Conservation (phyloP, 2,113 vertebrate species). For the Tretioscincus oriximinensis region DNA sequence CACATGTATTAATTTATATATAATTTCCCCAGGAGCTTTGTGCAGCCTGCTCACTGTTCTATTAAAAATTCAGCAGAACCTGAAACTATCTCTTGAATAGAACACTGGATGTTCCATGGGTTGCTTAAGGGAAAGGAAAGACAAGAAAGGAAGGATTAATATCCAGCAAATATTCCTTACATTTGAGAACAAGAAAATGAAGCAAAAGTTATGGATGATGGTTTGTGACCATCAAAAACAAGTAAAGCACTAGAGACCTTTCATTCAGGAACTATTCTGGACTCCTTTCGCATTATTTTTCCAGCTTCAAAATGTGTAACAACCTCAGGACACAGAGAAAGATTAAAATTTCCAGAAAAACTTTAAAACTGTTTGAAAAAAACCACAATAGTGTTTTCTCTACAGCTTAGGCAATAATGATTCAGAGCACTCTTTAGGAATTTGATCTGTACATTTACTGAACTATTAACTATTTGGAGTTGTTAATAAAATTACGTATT, state of each 20-base stretch:
- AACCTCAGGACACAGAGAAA: neutral
- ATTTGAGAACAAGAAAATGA: conserved; percentile 5
- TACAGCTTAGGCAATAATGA: neutral
- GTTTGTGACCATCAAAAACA: neutral
- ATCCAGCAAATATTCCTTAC: neutral
- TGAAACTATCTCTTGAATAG: neutral
- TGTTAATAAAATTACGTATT: no score
- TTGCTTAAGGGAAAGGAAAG: conserved; percentile 1
- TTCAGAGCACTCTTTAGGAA: neutral
- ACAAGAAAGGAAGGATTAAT: neutral
- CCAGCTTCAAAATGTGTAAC: neutral
- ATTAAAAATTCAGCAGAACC: conserved; percentile 6
- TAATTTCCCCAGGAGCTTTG: neutral
- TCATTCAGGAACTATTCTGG: no score
- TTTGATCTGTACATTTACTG: no score
- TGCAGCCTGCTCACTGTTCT: neutral
- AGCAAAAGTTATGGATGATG: neutral
- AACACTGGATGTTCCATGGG: neutral
- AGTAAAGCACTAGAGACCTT: neutral
- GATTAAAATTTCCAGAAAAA: neutral
- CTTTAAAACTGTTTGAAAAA: neutral
- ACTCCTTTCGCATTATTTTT: neutral
- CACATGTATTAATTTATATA: conserved; percentile 22
- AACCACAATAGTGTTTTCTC: neutral
- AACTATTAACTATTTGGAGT: no score